Conservation (phyloP, 2,113 vertebrate species). For the Microcebus griseorufus region DNA sequence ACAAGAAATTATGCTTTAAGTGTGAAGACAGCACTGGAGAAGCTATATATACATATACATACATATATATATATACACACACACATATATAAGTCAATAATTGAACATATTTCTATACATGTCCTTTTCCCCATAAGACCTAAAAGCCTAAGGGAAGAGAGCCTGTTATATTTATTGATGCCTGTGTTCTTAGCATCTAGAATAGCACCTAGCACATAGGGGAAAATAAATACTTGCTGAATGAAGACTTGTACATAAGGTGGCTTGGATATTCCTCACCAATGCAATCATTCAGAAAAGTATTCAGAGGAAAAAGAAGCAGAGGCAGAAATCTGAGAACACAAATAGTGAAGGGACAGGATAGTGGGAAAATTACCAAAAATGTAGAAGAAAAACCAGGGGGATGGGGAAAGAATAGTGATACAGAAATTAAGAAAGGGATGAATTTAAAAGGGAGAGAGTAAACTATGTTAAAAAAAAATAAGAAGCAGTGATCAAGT, state of each 20-base stretch:
- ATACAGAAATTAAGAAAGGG: not conserved
- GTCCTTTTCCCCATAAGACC: not conserved
- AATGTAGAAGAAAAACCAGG: not conserved
- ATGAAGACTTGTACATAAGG: not conserved
- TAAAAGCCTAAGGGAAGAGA: not conserved
- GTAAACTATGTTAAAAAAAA: not conserved
- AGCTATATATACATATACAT: not conserved
- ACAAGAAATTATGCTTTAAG: not conserved
- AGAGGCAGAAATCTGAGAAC: not conserved
- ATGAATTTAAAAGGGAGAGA: not conserved
- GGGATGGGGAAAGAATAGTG: not conserved
- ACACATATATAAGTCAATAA: not conserved
- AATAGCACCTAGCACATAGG: not conserved
- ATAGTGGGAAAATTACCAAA: not conserved
- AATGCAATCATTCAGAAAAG: not conserved
- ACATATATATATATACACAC: too few species aligned
- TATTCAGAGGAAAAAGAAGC: not conserved
- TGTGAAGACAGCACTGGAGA: not conserved
- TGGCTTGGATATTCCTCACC: not conserved
- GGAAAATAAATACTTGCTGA: not conserved
- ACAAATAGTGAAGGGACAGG: not conserved
- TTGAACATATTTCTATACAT: not conserved
- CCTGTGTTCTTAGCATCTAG: not conserved
- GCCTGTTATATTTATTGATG: not conserved
- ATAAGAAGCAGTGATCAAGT: not conserved